A percentile compares a stretch with the other conserved stretches of the same genome.
These are phyloP conservation scores for Boulengeromyrus knoepffleri DNA, from an alignment of 2,113 vertebrate species.

Conservation along the genomic window DNA sequence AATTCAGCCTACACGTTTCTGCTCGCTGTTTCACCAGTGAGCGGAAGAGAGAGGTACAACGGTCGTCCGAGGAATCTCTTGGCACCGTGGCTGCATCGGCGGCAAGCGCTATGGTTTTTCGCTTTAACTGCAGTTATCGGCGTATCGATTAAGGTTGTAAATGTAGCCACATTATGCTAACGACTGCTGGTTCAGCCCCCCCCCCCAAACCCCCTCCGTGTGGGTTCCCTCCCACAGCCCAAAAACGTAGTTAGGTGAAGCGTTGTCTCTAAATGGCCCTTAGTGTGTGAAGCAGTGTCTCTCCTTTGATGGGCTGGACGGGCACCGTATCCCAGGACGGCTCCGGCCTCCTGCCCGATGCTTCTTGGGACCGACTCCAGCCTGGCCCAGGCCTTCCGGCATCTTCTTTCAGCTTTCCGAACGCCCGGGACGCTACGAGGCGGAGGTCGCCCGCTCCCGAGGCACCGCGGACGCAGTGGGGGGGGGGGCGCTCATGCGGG, in stretches of 20 bases:
- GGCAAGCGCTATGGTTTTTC: background rate
- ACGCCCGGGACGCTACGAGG: background rate
- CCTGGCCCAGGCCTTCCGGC: background rate
- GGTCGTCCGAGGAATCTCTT: background rate
- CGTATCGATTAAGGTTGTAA: constrained; percentile 1
- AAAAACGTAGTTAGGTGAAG: background rate
- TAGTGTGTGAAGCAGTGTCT: background rate
- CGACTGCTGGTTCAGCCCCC: background rate
- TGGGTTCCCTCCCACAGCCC: background rate
- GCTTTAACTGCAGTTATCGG: background rate
- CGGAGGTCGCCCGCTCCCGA: background rate
- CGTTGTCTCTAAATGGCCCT: background rate
- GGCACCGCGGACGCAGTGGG: background rate
- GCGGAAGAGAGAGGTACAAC: background rate
- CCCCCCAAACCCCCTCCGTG: background rate
- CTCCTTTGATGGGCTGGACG: background rate
- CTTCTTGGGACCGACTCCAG: background rate
- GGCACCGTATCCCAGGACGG: background rate
- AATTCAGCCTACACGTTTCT: background rate
- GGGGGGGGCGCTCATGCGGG: background rate
- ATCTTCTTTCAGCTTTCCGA: background rate
- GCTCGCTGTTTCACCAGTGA: background rate
- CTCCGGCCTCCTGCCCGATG: background rate
- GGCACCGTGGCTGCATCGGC: background rate
- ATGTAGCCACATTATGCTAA: constrained; percentile 1